phyloP scores from a whole-genome alignment of 2,113 vertebrate genomes.

The Thomomys bottae region DNA sequence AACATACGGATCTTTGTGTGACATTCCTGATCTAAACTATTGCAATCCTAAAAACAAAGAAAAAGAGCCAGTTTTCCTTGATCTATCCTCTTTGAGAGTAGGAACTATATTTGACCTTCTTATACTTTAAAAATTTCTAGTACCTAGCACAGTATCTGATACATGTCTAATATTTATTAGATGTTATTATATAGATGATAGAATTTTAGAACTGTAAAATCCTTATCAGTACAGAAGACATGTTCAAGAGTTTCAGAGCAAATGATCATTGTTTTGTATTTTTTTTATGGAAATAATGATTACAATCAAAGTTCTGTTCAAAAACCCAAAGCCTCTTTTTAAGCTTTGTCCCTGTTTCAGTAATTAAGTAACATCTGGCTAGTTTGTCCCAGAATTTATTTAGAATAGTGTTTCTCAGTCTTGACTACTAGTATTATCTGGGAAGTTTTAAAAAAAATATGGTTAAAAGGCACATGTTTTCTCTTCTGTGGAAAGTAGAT shows the following conservation, averaged over 20 bases:
- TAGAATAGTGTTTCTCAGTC: neutral
- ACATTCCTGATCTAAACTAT: neutral
- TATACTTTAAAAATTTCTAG: neutral
- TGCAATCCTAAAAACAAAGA: neutral
- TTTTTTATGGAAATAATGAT: slow-evolving; percentile 26
- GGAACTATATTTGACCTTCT: neutral
- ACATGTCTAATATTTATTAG: neutral
- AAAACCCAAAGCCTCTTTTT: neutral
- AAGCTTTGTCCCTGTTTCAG: neutral
- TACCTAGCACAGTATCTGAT: neutral
- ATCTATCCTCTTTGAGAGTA: neutral
- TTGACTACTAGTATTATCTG: neutral
- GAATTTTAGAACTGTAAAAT: slow-evolving; percentile 41
- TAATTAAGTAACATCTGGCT: neutral
- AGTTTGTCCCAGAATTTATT: neutral
- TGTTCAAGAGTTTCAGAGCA: slow-evolving; percentile 28
- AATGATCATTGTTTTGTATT: neutral
- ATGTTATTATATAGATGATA: neutral
- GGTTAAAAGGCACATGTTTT: no score
- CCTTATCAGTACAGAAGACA: neutral
- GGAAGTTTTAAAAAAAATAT: neutral
- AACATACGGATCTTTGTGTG: neutral
- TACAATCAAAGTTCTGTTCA: slow-evolving; percentile 23
- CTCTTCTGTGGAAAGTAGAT: no score
- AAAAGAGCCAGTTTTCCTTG: neutral